Base-by-base conservation (phyloP, 2,888 invertebrate genomes). In the Apocheima hispidaria region DNA sequence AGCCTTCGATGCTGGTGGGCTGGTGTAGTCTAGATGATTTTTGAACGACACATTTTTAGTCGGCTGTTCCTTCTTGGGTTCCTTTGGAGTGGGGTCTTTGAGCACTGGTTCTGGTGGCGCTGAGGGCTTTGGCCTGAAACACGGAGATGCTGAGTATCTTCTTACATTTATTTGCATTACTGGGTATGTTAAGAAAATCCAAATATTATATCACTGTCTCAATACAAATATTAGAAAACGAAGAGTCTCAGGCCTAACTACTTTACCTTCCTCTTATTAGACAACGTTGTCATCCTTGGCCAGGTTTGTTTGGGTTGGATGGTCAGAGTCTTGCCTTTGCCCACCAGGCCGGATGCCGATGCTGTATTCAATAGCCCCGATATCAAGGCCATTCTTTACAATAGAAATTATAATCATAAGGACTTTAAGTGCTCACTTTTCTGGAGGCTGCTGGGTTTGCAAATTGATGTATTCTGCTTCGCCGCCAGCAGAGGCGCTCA, bases 401-500 rank as follows among this genome's bases (percentile, higher is more conserved):
- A 10, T 1, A 12, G 0, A 33, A 38, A 36, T 14, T 41, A 16
- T 40, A 1, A 16, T 7, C 7, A 6, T 14, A 10, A n/a, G 6
- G 4, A 9, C 2, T 14, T 16, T 1, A 26, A 4, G 4, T 70
- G 26, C 81, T 80, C 63, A 87, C 87, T 84, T 87, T 6, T 89
- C 87, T 40, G 72, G 59, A 2, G 75, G 51, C 6, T 72, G 78
- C 55, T 86, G 87, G 3, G 72, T 84, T 51, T 88, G 89, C 23
- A 88, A 70, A 59, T 87, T 88, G 35, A 84, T 88, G 58, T 86
- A 90, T 44, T 92, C 92, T 0, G 92, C 91, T 74, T 94, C 93
- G 46, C 93, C 94, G 0, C 94, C 94, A 40, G 94, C 94, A 0
- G 94, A 94, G 0, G 94, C 94, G 21, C 95, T 96, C 4, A 96